A percentile compares a stretch with the other conserved stretches of the same genome.
Conservation (phyloP, 2,797 vertebrate species). For the Crocodylus rhombifer region DNA sequence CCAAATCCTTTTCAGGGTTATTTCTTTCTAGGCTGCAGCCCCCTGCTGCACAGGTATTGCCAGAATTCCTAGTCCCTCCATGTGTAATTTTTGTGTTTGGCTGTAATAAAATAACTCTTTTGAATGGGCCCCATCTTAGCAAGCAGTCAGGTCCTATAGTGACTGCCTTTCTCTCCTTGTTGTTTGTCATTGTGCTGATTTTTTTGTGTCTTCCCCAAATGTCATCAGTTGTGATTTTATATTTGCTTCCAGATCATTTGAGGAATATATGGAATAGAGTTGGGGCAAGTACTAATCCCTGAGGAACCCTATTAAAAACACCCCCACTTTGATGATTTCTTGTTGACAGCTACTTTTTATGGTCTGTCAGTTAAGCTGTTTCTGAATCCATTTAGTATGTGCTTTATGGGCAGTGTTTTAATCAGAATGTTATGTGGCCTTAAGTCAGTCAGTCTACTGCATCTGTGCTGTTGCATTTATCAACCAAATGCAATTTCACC, state of each 20-base stretch:
- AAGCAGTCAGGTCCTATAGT: too few species aligned
- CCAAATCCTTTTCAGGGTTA: neutral
- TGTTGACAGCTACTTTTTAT: neutral
- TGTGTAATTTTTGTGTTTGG: neutral
- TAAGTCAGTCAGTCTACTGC: neutral
- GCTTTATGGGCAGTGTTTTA: neutral
- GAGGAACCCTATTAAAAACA: neutral
- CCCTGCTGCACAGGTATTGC: neutral
- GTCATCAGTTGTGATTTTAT: neutral
- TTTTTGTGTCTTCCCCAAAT: neutral
- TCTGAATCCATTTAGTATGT: neutral
- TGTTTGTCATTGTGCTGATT: neutral
- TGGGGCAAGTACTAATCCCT: neutral
- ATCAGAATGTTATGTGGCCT: too few species aligned
- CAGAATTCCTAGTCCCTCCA: accelerated
- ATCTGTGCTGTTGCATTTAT: neutral
- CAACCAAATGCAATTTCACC: neutral
- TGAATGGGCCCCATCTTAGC: neutral
- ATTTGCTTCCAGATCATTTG: neutral
- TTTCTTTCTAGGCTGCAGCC: neutral
- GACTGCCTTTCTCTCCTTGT: too few species aligned
- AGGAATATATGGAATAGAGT: neutral
- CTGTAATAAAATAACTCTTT: neutral
- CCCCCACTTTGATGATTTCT: neutral
- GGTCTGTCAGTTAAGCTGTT: neutral